Evolutionary conservation across 1,140 invertebrate species (phyloP).

Genomic region (Drosophila neocordata): DNA sequence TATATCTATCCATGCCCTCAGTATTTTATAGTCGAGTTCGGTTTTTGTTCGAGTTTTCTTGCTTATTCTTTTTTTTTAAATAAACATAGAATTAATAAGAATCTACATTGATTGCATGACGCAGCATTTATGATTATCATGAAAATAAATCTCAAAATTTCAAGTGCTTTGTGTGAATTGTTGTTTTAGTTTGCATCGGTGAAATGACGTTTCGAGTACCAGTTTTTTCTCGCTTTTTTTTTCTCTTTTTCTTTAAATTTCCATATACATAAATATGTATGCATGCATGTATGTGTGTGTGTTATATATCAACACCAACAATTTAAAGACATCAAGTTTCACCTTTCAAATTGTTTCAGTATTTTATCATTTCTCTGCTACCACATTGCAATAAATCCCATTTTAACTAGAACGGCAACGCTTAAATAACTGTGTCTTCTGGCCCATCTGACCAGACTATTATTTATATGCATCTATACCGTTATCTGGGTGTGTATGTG

Average conservation of each 20-base stretch:
- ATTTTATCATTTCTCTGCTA: slow-evolving; percentile 5
- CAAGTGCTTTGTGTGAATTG: slow-evolving; percentile 22
- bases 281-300: not conserved
- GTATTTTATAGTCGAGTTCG: slow-evolving; percentile 9
- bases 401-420: not conserved
- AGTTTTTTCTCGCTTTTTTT: not conserved
- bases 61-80: slow-evolving; percentile 19
- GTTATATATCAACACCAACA: slow-evolving; percentile 3
- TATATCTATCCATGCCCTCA: not conserved
- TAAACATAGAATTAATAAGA: slow-evolving; percentile 39
- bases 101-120: slow-evolving; percentile 45
- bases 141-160: slow-evolving; percentile 27
- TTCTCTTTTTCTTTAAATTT: not conserved
- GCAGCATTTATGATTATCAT: slow-evolving; percentile 27
- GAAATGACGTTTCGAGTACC: slow-evolving; percentile 16
- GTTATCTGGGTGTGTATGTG: not conserved
- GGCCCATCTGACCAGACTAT: not conserved
- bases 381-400: slow-evolving; percentile 1
- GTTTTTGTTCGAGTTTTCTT: not conserved
- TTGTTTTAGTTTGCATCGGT: slow-evolving; percentile 20
- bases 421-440: not conserved
- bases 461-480: slow-evolving; percentile 3
- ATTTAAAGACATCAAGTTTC: not conserved
- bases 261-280: slow-evolving; percentile 17
- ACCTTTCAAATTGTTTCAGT: not conserved